Conservation (phyloP, 2,888 invertebrate genomes). For the Entomobrya multifasciata region DNA sequence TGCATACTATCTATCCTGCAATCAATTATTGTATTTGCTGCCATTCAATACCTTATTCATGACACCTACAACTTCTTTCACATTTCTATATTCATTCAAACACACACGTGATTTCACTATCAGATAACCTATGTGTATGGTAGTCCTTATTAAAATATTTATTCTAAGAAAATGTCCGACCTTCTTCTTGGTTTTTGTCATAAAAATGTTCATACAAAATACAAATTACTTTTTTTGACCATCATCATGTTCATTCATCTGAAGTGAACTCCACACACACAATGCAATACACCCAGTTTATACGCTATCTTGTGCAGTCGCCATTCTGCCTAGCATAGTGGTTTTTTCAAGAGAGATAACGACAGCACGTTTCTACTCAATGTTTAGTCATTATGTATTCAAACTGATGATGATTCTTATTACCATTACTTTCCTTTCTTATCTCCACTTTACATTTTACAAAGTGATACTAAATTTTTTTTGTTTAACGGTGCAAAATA, state of each 20-base stretch:
- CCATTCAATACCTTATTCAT: not conserved
- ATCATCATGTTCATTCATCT: not conserved
- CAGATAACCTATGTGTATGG: no score
- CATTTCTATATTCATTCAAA: no score
- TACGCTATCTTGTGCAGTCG: not conserved
- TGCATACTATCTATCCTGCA: not conserved
- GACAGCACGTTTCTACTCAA: not conserved
- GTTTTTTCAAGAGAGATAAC: not conserved
- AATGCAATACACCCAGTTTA: no score
- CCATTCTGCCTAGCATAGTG: conserved; percentile 4
- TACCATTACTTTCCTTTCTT: not conserved
- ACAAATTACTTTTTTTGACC: not conserved
- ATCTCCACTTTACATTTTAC: not conserved
- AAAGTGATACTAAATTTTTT: conserved; percentile 19
- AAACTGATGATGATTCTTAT: conserved; percentile 7
- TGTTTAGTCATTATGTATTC: not conserved
- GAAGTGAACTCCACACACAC: no score
- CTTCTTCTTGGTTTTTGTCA: no score
- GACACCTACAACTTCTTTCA: not conserved
- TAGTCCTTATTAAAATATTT: no score
- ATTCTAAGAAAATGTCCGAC: no score
- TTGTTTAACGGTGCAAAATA: conserved; percentile 16
- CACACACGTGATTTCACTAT: no score
- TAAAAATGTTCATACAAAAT: no score
- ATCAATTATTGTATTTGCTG: not conserved